phyloP scores from a whole-genome alignment of 2,888 invertebrate genomes.

The Amiota minor region DNA sequence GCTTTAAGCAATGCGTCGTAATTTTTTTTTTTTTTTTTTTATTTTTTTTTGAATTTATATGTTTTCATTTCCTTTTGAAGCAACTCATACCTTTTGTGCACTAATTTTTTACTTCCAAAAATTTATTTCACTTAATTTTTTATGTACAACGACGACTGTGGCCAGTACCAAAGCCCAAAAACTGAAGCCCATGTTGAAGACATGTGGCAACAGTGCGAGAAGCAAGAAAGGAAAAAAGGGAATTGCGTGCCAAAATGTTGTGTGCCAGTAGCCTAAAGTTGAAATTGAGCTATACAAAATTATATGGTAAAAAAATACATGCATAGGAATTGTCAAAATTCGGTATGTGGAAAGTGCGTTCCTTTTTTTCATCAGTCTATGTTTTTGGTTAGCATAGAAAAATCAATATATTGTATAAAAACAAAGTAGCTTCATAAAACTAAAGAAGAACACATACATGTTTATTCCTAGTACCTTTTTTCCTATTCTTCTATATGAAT shows the following conservation, averaged over 20 bases:
- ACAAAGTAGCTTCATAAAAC: no score
- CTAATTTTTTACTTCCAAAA: conserved; percentile 39
- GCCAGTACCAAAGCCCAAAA: conserved; percentile 9
- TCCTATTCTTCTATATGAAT: no score
- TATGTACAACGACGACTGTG: conserved; percentile 41
- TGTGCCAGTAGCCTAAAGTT: conserved; percentile 63
- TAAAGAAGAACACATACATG: no score
- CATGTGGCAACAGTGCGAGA: background rate
- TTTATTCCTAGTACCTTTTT: no score
- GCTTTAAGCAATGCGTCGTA: conserved; percentile 16
- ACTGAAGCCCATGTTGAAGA: background rate
- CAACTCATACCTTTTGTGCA: conserved; percentile 12
- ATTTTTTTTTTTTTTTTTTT: background rate
- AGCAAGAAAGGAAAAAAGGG: conserved; percentile 30
- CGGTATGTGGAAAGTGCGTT: conserved; percentile 53
- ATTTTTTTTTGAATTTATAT: conserved; percentile 25
- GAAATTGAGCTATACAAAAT: background rate
- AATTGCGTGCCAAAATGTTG: conserved; percentile 64
- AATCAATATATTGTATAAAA: conserved; percentile 39
- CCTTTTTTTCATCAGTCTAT: conserved; percentile 41
- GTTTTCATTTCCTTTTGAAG: background rate
- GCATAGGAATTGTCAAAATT: background rate
- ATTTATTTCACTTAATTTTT: conserved; percentile 64
- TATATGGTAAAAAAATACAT: background rate
- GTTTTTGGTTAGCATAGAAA: conserved; percentile 31